Conservation (phyloP, 2,797 vertebrate species). For the Anableps anableps region DNA sequence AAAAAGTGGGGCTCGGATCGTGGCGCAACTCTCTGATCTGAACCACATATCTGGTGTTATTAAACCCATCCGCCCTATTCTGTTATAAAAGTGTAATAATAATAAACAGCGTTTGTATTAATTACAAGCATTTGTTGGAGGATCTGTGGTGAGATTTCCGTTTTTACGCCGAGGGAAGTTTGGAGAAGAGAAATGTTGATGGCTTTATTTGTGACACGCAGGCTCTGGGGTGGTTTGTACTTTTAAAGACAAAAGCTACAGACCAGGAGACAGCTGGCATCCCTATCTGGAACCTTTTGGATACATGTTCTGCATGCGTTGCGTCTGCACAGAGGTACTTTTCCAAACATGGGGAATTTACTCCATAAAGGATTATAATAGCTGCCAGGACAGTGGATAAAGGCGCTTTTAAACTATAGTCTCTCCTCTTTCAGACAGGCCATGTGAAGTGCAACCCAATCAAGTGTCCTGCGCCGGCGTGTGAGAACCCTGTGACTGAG, state of each 20-base stretch:
- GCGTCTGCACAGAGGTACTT: conserved; percentile 89
- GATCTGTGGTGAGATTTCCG: background rate
- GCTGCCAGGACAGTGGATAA: background rate
- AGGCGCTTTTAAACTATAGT: background rate
- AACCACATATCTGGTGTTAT: background rate
- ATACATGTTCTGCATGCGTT: conserved; percentile 92
- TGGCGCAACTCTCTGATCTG: background rate
- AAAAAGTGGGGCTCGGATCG: background rate
- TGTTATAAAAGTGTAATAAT: background rate
- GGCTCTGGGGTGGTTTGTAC: conserved; percentile 85
- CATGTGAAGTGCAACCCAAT: conserved; percentile 90
- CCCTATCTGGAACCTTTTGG: conserved; percentile 94
- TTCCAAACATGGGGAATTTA: conserved; percentile 10
- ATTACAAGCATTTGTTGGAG: too few relatives aligned
- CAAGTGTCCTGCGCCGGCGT: conserved; percentile 88
- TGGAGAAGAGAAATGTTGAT: background rate
- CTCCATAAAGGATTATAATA: background rate
- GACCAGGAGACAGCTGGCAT: conserved; percentile 93
- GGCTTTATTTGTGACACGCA: conserved; percentile 52
- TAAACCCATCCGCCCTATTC: background rate
- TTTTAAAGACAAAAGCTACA: conserved; percentile 92
- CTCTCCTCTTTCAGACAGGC: conserved; percentile 70
- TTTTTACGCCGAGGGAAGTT: background rate
- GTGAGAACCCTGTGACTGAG: conserved; percentile 85
- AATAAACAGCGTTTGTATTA: background rate